These are phyloP conservation scores for Mesembrinibis cayennensis DNA, from an alignment of 2,113 vertebrate species.

Conservation along the genomic window DNA sequence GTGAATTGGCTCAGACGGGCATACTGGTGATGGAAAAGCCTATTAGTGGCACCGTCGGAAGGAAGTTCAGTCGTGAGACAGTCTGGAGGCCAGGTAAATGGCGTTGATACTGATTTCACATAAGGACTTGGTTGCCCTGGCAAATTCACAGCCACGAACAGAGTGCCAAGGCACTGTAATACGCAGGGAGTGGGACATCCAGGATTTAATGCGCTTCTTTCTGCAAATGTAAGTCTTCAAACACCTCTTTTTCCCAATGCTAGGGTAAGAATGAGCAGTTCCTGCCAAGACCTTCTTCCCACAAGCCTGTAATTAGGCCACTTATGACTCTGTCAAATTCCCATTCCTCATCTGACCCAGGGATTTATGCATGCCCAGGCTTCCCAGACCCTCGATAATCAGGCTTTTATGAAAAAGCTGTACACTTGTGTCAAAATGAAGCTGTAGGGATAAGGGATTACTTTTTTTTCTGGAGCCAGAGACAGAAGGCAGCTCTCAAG, in stretches of 20 bases:
- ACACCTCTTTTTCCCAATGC: background rate
- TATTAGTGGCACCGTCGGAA: background rate
- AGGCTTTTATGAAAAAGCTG: background rate
- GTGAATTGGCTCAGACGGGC: background rate
- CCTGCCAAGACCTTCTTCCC: background rate
- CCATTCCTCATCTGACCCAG: background rate
- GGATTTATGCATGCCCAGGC: background rate
- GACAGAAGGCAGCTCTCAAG: background rate
- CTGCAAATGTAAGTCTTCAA: background rate
- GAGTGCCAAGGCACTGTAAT: background rate
- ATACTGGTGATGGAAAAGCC: accelerated
- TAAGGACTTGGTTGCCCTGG: background rate
- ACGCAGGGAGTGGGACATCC: background rate
- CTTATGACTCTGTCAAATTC: background rate
- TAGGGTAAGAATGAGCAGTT: background rate
- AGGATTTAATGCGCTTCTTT: background rate
- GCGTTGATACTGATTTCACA: background rate
- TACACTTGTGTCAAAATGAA: background rate
- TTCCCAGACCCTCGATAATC: background rate
- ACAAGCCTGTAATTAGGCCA: background rate
- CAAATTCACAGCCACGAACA: background rate
- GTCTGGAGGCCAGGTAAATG: background rate
- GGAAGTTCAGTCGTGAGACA: background rate
- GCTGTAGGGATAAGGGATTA: background rate
- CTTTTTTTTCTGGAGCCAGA: background rate